Conservation (phyloP, 2,797 vertebrate genomes). For the Hippocampus kuda region DNA sequence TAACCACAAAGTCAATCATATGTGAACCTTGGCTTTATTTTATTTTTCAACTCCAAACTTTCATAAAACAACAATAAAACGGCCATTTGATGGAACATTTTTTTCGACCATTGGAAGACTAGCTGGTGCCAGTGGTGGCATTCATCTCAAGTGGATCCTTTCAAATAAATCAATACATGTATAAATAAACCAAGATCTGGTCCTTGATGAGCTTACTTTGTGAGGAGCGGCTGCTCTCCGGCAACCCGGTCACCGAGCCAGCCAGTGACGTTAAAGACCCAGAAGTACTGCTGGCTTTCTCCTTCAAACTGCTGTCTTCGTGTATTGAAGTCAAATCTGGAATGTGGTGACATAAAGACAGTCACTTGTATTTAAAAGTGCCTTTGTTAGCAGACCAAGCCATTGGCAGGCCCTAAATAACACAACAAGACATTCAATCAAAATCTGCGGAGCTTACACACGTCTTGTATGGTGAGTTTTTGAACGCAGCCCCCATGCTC, state of each 20-base stretch:
- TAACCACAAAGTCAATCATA: no score
- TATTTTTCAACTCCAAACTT: neutral
- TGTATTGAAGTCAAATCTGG: constrained; percentile 63
- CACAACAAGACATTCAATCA: no score
- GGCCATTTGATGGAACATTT: no score
- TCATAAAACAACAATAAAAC: neutral
- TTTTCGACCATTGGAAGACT: no score
- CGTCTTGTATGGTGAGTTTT: no score
- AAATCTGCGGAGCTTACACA: no score
- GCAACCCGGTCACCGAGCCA: constrained; percentile 79
- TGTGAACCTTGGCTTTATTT: no score
- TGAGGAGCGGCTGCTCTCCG: constrained; percentile 54
- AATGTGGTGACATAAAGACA: constrained; percentile 8
- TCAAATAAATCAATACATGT: neutral
- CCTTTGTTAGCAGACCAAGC: neutral
- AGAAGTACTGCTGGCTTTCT: constrained; percentile 72
- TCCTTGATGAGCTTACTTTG: constrained; percentile 54
- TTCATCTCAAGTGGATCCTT: neutral
- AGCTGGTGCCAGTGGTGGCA: no score
- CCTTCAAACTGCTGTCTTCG: constrained; percentile 64
- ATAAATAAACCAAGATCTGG: no score
- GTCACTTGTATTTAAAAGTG: neutral
- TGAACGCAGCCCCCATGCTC: no score
- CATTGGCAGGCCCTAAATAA: no score
- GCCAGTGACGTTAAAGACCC: constrained; percentile 80